Base-by-base conservation (phyloP, 2,113 vertebrate genomes). In the Neolamprologus cancellatus region DNA sequence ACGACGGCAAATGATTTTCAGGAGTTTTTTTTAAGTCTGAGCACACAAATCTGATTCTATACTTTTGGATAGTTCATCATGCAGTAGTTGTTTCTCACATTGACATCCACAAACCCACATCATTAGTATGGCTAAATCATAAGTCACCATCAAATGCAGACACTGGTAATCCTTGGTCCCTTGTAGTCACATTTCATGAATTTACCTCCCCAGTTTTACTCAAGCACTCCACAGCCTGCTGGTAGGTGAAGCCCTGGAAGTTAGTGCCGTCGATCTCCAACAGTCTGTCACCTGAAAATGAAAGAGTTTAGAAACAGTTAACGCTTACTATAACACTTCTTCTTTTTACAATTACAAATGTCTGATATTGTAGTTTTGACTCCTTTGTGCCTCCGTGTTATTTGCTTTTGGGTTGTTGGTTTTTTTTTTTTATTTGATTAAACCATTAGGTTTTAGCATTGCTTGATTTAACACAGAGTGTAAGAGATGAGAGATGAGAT, bases 181-280 rank as follows among this genome's bases (percentile, higher is more conserved):
- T 28, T 28, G 15, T 74, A 28, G 14, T 55, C 5, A 3, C n/a
- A 64, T 81, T 5, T 74, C 25, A 2, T 3, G 15, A 6, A 10
- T 41, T 87, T 92, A 98, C 97, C 97, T 98, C 95, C 17, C 93
- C 95, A 17, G 97, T 97, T 81, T 95, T 97, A 84, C 96, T 96
- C 55, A 98, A 95, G 74, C 92, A 94, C 55, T 97, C 97, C 91
- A 98, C 97, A 14, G 97, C 98, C 89, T 97, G 97, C 87, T 96
- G 97, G 87, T 98, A 97, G 5, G 96, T 97, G 88, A 97, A 95
- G 32, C 96, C 95, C 3, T 95, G 95, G 48, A 98, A 95, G 85
- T 93, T 95, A 50, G 91, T 84, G 15, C 96, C 96, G 20, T 98
- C 95, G 52, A 98, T 97, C 85, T 98, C 96, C 89, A 98, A 79